phyloP scores from a whole-genome alignment of 2,888 invertebrate species.

The Electrophaes corylata region DNA sequence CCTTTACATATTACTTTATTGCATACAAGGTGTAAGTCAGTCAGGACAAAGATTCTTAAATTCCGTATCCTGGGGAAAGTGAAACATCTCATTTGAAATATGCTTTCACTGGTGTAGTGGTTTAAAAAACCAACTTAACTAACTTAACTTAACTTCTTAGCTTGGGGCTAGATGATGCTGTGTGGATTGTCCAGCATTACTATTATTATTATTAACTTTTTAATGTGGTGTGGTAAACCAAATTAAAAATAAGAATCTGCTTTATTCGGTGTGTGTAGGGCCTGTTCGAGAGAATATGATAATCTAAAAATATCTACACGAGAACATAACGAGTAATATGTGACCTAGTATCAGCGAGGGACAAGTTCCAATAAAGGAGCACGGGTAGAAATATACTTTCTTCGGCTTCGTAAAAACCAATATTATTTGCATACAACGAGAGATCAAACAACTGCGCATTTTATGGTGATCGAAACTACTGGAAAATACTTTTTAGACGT shows the following conservation, averaged over 20 bases:
- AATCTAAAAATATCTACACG: not conserved
- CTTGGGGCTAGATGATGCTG: no score
- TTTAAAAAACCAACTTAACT: no score
- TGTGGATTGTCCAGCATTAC: no score
- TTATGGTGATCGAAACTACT: conserved; percentile 11
- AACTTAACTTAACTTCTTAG: no score
- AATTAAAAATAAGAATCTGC: no score
- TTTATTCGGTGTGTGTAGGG: not conserved
- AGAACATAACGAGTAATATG: not conserved
- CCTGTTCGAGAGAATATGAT: not conserved
- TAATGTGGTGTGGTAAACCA: no score
- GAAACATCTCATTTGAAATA: conserved; percentile 6
- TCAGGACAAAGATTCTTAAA: no score
- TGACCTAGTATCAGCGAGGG: conserved; percentile 3
- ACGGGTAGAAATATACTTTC: conserved; percentile 12
- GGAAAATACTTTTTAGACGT: not conserved
- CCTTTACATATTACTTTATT: no score
- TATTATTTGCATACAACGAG: conserved; percentile 17
- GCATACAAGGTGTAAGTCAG: no score
- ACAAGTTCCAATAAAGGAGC: conserved; percentile 9
- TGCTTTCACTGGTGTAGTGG: not conserved
- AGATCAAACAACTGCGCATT: not conserved
- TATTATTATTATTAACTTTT: no score
- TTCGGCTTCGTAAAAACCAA: conserved; percentile 11
- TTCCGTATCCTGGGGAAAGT: not conserved